Base-by-base conservation (phyloP, 2,113 vertebrate species). In the Neofelis nebulosa region DNA sequence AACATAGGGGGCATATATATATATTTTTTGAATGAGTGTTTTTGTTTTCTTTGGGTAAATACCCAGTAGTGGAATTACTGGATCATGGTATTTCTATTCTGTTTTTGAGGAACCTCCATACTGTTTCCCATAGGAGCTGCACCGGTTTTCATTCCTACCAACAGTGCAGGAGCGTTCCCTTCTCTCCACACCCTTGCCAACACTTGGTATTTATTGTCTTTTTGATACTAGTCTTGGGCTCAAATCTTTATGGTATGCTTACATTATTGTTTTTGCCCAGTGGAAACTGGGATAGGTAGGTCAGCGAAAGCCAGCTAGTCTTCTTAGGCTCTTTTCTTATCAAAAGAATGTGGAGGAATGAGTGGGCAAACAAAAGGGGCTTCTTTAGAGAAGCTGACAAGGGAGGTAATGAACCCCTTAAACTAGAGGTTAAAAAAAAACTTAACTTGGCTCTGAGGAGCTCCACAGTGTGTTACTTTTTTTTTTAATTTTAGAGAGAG, bases 231-330 rank as follows among this genome's bases (percentile, higher is more conserved):
- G 74, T 91, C 63, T 93, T 96, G 52, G 11, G 33, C 55, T 86
- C 45, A 55, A 9, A 76, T 76, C 48, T 90, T 97, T 91, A 86
- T 41, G 16, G 87, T 95, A 88, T 83, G 61, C 29, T 79, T 96
- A 55, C 85, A 36, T 74, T 63, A 41, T 86, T 87, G 61, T 85
- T 83, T 89, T 93, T 69, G 18, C 36, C 33, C 48, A 93, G 55
- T 27, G 41, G 89, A 80, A 93, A 63, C 65, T 57, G 33, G 57
- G 63, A 5, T 86, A 97, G 36, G 50, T 45, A 97, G 31, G 50
- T 52, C 50, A 66, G 8, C 89, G 73, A 87, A 95, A 90, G 29
- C 6, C 57, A 93, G 45, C 19, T 65, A 33, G 8, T 25, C 41
- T 82, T 76, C 57, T 83, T 65, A 52, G 12, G 66, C 3, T 38